Base-by-base conservation (phyloP, 2,113 vertebrate genomes). In the Orthonyx spaldingii region DNA sequence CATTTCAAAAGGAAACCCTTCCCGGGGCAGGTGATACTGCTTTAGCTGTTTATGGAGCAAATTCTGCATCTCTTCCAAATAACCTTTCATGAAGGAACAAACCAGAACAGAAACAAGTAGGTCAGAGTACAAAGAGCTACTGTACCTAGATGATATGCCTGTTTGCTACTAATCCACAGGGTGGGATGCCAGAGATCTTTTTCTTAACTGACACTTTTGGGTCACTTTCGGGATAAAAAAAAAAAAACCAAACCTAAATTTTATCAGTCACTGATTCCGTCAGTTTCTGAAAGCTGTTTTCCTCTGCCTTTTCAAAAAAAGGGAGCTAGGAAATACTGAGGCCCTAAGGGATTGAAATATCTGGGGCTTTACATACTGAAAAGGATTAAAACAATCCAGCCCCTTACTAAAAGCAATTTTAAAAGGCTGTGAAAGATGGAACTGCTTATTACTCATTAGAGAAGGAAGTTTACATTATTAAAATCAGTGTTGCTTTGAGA, bases 351-450 rank as follows among this genome's bases (percentile, higher is more conserved):
- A 93, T 39, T 94, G 95, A 97, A 96, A 94, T 96, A 97, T 94
- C 95, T 96, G 93, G 95, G 76, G 94, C 96, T 97, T 97, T 96
- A 96, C 96, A 96, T 97, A 95, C 82, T 94, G 97, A 96, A 93
- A 95, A 97, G 96, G 97, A 97, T 97, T 97, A 97, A 95, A 96
- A 86, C 95, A 96, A 97, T 93, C 96, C 96, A 95, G 88, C 78
- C 79, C 70, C 84, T 95, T 87, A 74, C 92, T 91, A 85, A 96
- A 95, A 96, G 97, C 95, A 91, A 95, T 94, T 97, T 89, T 91
- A 96, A 97, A 96, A 93, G 89, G 91, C 90, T 0, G 5, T 94
- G 94, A 96, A 95, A 95, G 93, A 96, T 94, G 91, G 82, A 96
- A 87, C 69, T 95, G 94, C 93, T 97, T 95, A 95, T 97, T 97